A percentile compares a stretch with the other conserved stretches of the same genome.
Evolutionary conservation across 2,113 vertebrate species (phyloP).

Genomic region (Lates calcarifer): DNA sequence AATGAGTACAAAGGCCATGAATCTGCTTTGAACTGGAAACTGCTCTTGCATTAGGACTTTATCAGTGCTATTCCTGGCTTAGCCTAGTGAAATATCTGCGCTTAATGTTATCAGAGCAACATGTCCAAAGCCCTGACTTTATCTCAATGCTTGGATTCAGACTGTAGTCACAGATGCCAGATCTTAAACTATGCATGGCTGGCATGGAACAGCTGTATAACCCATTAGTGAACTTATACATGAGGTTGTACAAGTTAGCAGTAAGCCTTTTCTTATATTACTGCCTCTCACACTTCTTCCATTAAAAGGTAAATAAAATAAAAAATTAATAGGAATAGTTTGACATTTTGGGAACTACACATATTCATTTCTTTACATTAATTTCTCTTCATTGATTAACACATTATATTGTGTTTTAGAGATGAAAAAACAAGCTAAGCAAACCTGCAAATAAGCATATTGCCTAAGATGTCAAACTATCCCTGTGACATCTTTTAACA

Average conservation of each 20-base stretch:
- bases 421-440: background rate
- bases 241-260: background rate
- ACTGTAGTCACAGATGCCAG: constrained; percentile 25
- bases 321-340: background rate
- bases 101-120: constrained; percentile 33
- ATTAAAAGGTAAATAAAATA: background rate
- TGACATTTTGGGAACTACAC: background rate
- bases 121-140: background rate
- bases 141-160: constrained; percentile 23
- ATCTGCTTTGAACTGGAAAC: constrained; percentile 16
- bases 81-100: constrained; percentile 29
- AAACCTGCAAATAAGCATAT: background rate
- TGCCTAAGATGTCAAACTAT: background rate
- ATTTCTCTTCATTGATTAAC: background rate
- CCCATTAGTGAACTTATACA: constrained; percentile 5
- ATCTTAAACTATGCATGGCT: constrained; percentile 13
- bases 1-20: constrained; percentile 28
- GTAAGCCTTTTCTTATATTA: background rate
- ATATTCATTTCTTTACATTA: background rate
- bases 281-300: background rate
- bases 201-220: constrained; percentile 3
- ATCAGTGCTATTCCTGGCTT: constrained; percentile 29
- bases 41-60: constrained; percentile 22
- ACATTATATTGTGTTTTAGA: background rate
- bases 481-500: background rate